Base-by-base conservation (phyloP, 2,113 vertebrate genomes). In the Dendropsophus ebraccatus region DNA sequence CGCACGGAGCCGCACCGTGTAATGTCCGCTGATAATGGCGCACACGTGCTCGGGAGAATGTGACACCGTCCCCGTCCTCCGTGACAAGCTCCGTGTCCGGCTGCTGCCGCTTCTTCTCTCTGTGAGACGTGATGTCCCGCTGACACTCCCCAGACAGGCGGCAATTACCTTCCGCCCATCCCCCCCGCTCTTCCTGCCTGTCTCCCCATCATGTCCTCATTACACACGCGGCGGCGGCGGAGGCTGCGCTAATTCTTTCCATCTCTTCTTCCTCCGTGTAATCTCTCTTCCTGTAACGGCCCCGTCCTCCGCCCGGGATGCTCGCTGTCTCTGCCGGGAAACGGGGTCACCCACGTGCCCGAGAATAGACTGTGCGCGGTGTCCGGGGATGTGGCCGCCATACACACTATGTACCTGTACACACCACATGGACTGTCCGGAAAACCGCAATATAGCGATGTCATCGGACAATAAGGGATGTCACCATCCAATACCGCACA, bases 141-240 rank as follows among this genome's bases (percentile, higher is more conserved):
- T 60, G 77, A 80, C 77, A 80, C 54, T 60, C 54, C 77, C 77
- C 6, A 81, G 60, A 82, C 80, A 69, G 80, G 80, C 80, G 80
- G 60, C 62, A 69, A 67, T 82, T 82, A 82, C 80, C 35, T 41
- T 11, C 23, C 52, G 9, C 30, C 54, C 77, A 47, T 69, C 80
- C 62, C 45, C 62, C 60, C 50, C 80, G 6, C n/a, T 49, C 79
- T 81, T 65, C 56, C 79, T 81, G 79, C 35, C 79, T 65, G 79
- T 65, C 79, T 69, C 80, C 37, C 79, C 41, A 37, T 67, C 60
- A 50, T 67, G 60, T 70, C 62, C 80, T 82, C 80, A 82, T 69
- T 82, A 67, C 62, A 49, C 19, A 21, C 41, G 17, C 62, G 65
- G 65, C 79, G 62, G 65, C 79, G 62, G 23, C 16, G 23, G 47